These are phyloP conservation scores for Synergus laeviventris DNA, from an alignment of 2,888 invertebrate species.

Conservation along the genomic window DNA sequence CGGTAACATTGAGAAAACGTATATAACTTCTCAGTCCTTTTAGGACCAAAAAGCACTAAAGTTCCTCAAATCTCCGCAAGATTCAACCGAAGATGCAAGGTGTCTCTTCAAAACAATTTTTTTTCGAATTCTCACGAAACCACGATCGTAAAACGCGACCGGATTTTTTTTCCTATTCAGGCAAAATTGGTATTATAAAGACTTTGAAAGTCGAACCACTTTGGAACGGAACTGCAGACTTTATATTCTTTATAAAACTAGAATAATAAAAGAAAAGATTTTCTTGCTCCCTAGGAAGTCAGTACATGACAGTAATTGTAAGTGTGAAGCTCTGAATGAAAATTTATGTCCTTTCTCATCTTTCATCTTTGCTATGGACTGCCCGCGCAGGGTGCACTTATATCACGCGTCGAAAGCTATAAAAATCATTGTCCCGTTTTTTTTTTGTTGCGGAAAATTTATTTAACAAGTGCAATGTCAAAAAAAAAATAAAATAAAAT, in stretches of 20 bases:
- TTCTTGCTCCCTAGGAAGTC: slow-evolving; percentile 12
- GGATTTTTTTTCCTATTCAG: slow-evolving; percentile 26
- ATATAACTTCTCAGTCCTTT: slow-evolving; percentile 12
- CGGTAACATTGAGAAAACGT: slow-evolving; percentile 24
- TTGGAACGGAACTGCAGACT: slow-evolving; percentile 33
- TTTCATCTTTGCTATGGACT: not conserved
- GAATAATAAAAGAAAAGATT: slow-evolving; percentile 25
- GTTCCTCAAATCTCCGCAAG: slow-evolving; percentile 13
- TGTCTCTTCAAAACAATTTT: slow-evolving; percentile 30
- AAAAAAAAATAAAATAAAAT: not conserved
- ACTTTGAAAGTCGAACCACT: slow-evolving; percentile 24
- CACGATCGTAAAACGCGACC: slow-evolving; percentile 36
- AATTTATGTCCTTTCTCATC: slow-evolving; percentile 26
- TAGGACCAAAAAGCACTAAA: not conserved
- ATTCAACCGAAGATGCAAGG: not conserved
- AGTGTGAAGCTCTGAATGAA: not conserved
- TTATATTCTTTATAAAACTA: slow-evolving; percentile 9
- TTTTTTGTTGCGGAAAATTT: not conserved
- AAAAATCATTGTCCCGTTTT: not conserved
- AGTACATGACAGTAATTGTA: slow-evolving; percentile 2
- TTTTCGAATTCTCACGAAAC: slow-evolving; percentile 28
- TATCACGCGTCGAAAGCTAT: not conserved
- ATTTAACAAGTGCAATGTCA: not conserved
- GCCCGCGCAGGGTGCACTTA: not conserved
- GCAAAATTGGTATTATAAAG: slow-evolving; percentile 28